phyloP scores from a whole-genome alignment of 2,888 invertebrate species.

The Xestia sexstrigata region DNA sequence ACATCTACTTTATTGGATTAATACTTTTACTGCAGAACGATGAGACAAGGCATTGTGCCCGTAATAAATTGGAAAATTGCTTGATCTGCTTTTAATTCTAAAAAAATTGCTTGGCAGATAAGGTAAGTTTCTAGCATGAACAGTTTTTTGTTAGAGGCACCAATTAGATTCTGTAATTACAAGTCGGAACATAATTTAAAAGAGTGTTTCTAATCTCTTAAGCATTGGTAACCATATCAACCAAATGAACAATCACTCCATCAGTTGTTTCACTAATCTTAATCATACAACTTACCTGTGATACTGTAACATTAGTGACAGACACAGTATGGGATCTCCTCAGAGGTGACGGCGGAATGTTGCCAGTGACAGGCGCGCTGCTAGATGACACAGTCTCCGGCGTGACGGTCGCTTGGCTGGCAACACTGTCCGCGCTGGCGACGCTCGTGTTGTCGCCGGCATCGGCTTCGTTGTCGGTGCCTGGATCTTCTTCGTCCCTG shows the following conservation, averaged over 20 bases:
- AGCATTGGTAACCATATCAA: neutral
- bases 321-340: slow-evolving; percentile 86
- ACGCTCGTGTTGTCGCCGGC: slow-evolving; percentile 77
- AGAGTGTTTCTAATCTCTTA: too few species aligned
- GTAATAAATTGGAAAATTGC: neutral
- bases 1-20: neutral
- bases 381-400: slow-evolving; percentile 84
- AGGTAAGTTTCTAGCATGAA: neutral
- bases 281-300: slow-evolving; percentile 67
- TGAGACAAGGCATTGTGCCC: neutral
- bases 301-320: slow-evolving; percentile 71
- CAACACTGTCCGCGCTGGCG: slow-evolving; percentile 77
- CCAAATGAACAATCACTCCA: neutral
- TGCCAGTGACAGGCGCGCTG: slow-evolving; percentile 81
- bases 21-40: neutral
- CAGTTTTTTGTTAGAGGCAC: neutral
- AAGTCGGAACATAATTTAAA: neutral
- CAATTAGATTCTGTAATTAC: neutral
- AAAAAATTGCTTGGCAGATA: neutral
- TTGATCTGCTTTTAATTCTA: neutral
- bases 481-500: slow-evolving; percentile 79
- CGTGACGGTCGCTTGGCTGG: slow-evolving; percentile 83
- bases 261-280: neutral
- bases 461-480: slow-evolving; percentile 78
- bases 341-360: slow-evolving; percentile 77